Evolutionary conservation across 2,888 invertebrate species (phyloP), one percentile per base, ranked within the genome.

Genomic region (Nipponacmea schrenckii): DNA sequence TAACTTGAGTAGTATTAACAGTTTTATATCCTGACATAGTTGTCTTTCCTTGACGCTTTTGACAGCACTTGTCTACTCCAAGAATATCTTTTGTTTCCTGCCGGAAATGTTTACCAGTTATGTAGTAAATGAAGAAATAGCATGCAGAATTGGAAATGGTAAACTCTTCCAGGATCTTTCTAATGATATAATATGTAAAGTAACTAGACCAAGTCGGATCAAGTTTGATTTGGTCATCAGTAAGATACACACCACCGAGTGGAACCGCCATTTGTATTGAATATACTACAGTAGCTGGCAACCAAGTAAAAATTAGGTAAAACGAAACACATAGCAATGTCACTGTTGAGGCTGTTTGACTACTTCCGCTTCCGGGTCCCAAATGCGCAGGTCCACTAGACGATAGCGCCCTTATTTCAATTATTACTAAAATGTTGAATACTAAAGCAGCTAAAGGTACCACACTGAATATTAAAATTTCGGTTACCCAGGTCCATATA

Each of bases 241-340:
- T 71, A 48, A 81, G 20, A 24, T 63, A 69, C 10, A 73, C 68
- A 46, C 83, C 77, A 5, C 87, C 87, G 2, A 78, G 75, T 7
- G 80, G 81, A 27, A 85, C 82, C 46, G 81, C 71, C 10, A 74
- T 76, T 68, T 82, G 79, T 48, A 86, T 70, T 12, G 84, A 81
- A 74, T 86, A 88, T 12, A 88, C 86, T 62, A 88, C 77, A 0
- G 88, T 87, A 27, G 86, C 87, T 5, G 89, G 89, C 15, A 89
- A 77, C 67, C 86, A 82, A 14, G 88, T 89, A 70, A 86, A 82
- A 44, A 89, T 88, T 15, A 88, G 82, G 76, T 87, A 89, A 75
- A 89, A 89, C 4, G 88, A 88, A 8, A 89, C 88, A 1, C 85
- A 83, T 26, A 89, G 78, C 2, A 89, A 77, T 26, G 87, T 88